phyloP scores from a whole-genome alignment of 2,113 vertebrate species.

The Nycticorax nycticorax region DNA sequence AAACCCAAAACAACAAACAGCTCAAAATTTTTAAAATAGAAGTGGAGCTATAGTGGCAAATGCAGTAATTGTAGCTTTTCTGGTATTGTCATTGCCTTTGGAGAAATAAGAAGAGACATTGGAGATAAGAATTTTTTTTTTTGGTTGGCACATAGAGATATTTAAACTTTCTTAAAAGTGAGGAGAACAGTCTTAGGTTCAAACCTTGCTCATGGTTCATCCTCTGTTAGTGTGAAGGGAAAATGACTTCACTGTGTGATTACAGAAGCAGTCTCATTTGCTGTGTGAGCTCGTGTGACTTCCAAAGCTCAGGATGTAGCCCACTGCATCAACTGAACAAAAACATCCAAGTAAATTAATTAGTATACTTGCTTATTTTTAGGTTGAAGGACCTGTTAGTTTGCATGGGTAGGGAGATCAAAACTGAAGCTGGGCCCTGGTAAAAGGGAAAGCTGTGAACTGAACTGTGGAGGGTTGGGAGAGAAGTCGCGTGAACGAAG shows the following conservation, averaged over 20 bases:
- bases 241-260: neutral
- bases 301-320: neutral
- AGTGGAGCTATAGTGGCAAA: neutral
- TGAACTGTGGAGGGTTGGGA: neutral
- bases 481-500: fast-evolving
- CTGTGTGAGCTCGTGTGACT: neutral
- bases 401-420: neutral
- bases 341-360: neutral
- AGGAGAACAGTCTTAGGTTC: neutral
- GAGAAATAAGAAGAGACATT: neutral
- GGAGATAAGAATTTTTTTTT: too few relatives aligned
- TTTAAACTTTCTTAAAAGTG: neutral
- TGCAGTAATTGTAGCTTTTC: neutral
- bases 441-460: neutral
- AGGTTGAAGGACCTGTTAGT: neutral
- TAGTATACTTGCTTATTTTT: neutral
- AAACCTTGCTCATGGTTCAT: neutral
- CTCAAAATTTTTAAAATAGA: neutral
- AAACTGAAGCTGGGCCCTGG: neutral
- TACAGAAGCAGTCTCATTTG: neutral
- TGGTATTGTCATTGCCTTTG: neutral
- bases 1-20: neutral
- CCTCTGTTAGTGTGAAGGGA: neutral
- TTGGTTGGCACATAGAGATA: neutral
- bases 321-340: neutral